These are phyloP conservation scores for Cirrhinus mrigala DNA, from an alignment of 2,797 vertebrate species.

Conservation along the genomic window DNA sequence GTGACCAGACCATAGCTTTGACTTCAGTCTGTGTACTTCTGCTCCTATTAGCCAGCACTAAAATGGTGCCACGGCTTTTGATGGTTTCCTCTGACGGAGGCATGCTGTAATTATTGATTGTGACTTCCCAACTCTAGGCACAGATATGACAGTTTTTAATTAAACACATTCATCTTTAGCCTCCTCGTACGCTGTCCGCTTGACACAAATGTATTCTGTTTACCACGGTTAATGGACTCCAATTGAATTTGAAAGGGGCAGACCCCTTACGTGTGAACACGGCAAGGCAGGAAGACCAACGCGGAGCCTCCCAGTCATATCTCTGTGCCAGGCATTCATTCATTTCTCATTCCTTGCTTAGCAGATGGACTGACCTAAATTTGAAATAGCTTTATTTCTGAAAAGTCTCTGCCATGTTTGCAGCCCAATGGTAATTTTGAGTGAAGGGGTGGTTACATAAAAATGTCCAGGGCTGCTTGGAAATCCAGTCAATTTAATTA, in stretches of 20 bases:
- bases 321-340: constrained; percentile 22
- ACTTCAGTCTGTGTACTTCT: constrained; percentile 18
- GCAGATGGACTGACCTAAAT: constrained; percentile 40
- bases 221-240: constrained; percentile 75
- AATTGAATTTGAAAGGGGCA: constrained; percentile 53
- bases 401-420: constrained; percentile 27
- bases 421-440: constrained; percentile 20
- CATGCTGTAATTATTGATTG: constrained; percentile 75
- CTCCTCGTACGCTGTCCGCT: constrained; percentile 64
- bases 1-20: constrained; percentile 36
- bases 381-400: constrained; percentile 26
- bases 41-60: constrained; percentile 40
- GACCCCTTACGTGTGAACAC: constrained; percentile 27
- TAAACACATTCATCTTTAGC: constrained; percentile 82
- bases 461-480: constrained; percentile 22
- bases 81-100: constrained; percentile 45
- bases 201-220: constrained; percentile 82
- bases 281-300: not conserved
- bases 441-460: constrained; percentile 17
- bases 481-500: constrained; percentile 31
- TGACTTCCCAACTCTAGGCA: constrained; percentile 77
- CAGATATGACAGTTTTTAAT: constrained; percentile 86
- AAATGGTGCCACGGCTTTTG: constrained; percentile 20
- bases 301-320: not conserved
- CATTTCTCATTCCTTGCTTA: constrained; percentile 28